Conservation (phyloP, 2,797 vertebrate genomes). For the Pseudochaenichthys georgianus region DNA sequence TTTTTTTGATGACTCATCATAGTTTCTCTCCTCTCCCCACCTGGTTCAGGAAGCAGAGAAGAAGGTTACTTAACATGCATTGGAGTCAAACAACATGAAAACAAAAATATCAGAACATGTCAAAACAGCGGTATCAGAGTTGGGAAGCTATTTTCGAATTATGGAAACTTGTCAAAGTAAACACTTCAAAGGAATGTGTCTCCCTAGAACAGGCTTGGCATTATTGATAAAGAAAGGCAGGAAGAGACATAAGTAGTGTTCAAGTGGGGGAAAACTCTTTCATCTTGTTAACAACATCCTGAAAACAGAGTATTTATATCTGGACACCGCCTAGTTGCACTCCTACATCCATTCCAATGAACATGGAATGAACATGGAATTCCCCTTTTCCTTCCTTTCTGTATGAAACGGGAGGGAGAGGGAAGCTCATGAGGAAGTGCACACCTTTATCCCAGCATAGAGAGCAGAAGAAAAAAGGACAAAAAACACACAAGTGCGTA, state of each 20-base stretch:
- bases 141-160: slow-evolving; percentile 34
- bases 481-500: slow-evolving; percentile 24
- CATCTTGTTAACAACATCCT: slow-evolving; percentile 69
- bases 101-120: not conserved
- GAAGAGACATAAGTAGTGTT: slow-evolving; percentile 32
- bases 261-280: slow-evolving; percentile 34
- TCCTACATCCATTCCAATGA: slow-evolving; percentile 50
- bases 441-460: slow-evolving; percentile 28
- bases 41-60: slow-evolving; percentile 76
- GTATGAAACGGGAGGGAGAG: slow-evolving; percentile 67
- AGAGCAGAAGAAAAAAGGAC: slow-evolving; percentile 25
- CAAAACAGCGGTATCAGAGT: slow-evolving; percentile 19
- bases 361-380: slow-evolving; percentile 26
- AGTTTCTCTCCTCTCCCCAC: slow-evolving; percentile 92
- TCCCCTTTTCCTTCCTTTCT: slow-evolving; percentile 64
- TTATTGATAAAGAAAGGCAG: slow-evolving; percentile 47
- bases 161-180: slow-evolving; percentile 17
- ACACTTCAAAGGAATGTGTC: slow-evolving; percentile 38
- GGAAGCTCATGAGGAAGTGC: slow-evolving; percentile 62
- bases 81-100: slow-evolving; percentile 6
- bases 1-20: slow-evolving; percentile 87
- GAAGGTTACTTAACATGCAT: slow-evolving; percentile 30
- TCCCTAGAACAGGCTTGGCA: slow-evolving; percentile 9
- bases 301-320: slow-evolving; percentile 65
- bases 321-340: slow-evolving; percentile 30